Evolutionary conservation across 2,113 vertebrate species (phyloP), one percentile per base, ranked within the genome.

Genomic region (Plectropomus leopardus): DNA sequence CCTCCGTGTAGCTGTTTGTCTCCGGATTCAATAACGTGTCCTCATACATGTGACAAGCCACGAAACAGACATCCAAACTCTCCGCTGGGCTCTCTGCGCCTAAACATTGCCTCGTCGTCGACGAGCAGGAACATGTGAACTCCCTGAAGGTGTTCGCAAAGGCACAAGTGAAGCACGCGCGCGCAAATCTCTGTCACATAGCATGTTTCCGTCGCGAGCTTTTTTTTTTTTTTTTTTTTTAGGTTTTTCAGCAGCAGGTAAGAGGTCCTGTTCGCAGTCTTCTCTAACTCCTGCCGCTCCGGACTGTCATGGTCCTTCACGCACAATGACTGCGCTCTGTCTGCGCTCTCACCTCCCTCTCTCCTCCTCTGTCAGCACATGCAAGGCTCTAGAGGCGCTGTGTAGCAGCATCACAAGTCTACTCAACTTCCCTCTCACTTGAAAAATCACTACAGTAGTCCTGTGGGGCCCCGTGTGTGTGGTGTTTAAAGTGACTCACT

Each of bases 71-170:
- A 51, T 73, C 80, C 84, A 78, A 89, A 90, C 91, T 93, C 91
- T 93, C 92, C 76, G 78, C 72, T 78, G 86, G 68, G 59, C 71
- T 84, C 65, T 30, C 65, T 66, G 82, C 54, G 45, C 26, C 80
- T 88, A 88, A 86, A 91, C 94, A 89, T 91, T 34, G 60, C 81
- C 67, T 82, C 86, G 77, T 40, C 83, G 84, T 82, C 92, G 89
- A 78, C 76, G 78, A 82, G 84, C 74, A 67, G 72, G 24, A 73
- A 82, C 89, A 60, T n/a, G 82, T 53, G 80, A 87, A 89, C 87
- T 93, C 88, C 75, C 53, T 30, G 77, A 69, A 76, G 82, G 42
- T 68, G 65, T 83, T 63, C 36, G 83, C 61, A 17, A 51, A 82
- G 80, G 87, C 83, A 67, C 72, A 55, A 72, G 75, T 74, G 72